phyloP scores from a whole-genome alignment of 2,797 vertebrate species.

The Buceros bicornis region DNA sequence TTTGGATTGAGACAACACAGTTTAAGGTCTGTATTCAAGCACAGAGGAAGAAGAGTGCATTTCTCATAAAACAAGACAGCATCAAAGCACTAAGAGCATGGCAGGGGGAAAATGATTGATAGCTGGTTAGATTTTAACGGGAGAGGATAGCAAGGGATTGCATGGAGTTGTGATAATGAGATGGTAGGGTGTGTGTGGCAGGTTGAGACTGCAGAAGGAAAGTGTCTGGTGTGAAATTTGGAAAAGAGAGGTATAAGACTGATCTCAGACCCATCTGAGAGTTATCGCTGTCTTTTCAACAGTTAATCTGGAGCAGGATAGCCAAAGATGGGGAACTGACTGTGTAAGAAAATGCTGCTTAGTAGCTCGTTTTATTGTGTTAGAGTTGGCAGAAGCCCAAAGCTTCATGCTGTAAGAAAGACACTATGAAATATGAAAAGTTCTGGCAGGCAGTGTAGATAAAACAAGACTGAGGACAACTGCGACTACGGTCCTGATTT shows the following conservation, averaged over 20 bases:
- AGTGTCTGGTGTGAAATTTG: background rate
- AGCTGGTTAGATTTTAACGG: background rate
- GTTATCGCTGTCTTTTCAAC: background rate
- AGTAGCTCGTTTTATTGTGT: background rate
- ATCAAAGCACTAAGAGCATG: background rate
- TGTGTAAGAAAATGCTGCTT: background rate
- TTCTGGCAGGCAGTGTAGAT: background rate
- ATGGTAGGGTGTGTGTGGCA: background rate
- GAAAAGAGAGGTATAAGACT: background rate
- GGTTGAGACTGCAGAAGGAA: background rate
- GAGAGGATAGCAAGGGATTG: background rate
- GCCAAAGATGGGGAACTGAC: background rate
- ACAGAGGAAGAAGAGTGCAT: background rate
- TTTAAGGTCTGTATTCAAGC: background rate
- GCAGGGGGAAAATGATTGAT: background rate
- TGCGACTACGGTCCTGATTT: background rate
- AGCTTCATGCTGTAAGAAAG: background rate
- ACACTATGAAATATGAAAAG: background rate
- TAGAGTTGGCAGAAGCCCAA: slow-evolving; percentile 19
- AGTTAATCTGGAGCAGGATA: background rate
- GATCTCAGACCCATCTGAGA: background rate
- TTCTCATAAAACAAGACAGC: slow-evolving; percentile 17
- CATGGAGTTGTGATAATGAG: background rate
- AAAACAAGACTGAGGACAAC: background rate
- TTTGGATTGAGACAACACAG: background rate